These are phyloP conservation scores for Drosophila birchii DNA, from an alignment of 2,888 invertebrate species.

Conservation along the genomic window DNA sequence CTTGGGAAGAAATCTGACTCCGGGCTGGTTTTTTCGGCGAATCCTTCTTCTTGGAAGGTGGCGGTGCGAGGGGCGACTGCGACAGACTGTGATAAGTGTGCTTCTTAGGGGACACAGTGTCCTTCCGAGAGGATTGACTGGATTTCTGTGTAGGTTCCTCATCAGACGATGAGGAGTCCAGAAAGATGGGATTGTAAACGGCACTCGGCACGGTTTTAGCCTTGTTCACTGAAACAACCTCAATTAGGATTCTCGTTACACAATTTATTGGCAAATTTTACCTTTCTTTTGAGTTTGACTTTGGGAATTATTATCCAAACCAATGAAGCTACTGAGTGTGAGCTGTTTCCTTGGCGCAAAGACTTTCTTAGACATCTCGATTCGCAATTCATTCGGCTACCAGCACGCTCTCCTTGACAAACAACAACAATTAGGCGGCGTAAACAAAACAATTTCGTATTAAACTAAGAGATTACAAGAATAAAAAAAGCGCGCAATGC, in stretches of 20 bases:
- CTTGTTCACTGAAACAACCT: slow-evolving; percentile 12
- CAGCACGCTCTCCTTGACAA: not conserved
- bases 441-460: slow-evolving; percentile 17
- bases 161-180: slow-evolving; percentile 81
- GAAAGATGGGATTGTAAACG: slow-evolving; percentile 78
- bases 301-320: slow-evolving; percentile 32
- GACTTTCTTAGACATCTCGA: slow-evolving; percentile 30
- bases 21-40: slow-evolving; percentile 2
- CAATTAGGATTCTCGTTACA: slow-evolving; percentile 58
- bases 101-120: slow-evolving; percentile 57
- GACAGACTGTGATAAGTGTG: slow-evolving; percentile 63
- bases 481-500: slow-evolving; percentile 46
- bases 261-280: not conserved
- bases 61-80: slow-evolving; percentile 71
- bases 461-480: not conserved
- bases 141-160: slow-evolving; percentile 54
- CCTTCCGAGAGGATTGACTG: slow-evolving; percentile 16
- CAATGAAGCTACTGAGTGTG: slow-evolving; percentile 40
- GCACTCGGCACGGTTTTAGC: slow-evolving; percentile 45
- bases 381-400: slow-evolving; percentile 1
- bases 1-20: not conserved
- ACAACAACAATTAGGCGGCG: not conserved
- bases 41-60: slow-evolving; percentile 1
- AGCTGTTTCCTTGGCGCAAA: slow-evolving; percentile 25
- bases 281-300: slow-evolving; percentile 24